These are phyloP conservation scores for Alligator mississippiensis DNA, from an alignment of 2,113 vertebrate genomes.

Conservation along the genomic window DNA sequence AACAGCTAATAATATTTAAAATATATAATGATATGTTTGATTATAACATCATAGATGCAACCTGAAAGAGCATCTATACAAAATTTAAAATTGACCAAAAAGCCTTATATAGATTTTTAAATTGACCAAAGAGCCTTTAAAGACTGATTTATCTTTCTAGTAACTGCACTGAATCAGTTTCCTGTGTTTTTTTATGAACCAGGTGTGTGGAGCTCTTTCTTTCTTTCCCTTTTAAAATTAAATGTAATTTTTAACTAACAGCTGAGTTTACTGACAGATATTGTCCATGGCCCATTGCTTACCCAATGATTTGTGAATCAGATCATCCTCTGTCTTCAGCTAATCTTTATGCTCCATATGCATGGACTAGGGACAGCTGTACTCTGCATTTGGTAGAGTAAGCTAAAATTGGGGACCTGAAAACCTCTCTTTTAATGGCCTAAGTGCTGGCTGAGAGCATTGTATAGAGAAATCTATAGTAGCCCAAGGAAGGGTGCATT, in stretches of 20 bases:
- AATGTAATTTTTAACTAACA: constrained; percentile 45
- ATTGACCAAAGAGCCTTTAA: neutral
- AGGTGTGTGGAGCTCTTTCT: neutral
- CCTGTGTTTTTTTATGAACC: neutral
- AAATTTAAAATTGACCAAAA: neutral
- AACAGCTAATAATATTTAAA: neutral
- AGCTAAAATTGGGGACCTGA: neutral
- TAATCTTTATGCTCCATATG: neutral
- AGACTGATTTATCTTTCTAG: constrained; percentile 9
- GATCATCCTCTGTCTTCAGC: neutral
- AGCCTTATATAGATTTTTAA: neutral
- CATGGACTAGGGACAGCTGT: constrained; percentile 4
- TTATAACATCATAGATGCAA: neutral
- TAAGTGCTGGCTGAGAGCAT: neutral
- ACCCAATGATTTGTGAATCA: constrained; percentile 34
- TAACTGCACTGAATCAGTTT: neutral
- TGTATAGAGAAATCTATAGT: fast-evolving
- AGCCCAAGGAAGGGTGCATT: neutral
- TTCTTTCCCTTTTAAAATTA: constrained; percentile 24
- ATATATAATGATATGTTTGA: neutral
- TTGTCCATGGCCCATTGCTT: constrained; percentile 47
- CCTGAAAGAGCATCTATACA: neutral
- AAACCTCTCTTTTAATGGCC: neutral
- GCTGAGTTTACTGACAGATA: neutral
- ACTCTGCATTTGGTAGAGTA: neutral